Evolutionary conservation across 1,140 invertebrate species (phyloP).

Genomic region (Ceratina calcarata): DNA sequence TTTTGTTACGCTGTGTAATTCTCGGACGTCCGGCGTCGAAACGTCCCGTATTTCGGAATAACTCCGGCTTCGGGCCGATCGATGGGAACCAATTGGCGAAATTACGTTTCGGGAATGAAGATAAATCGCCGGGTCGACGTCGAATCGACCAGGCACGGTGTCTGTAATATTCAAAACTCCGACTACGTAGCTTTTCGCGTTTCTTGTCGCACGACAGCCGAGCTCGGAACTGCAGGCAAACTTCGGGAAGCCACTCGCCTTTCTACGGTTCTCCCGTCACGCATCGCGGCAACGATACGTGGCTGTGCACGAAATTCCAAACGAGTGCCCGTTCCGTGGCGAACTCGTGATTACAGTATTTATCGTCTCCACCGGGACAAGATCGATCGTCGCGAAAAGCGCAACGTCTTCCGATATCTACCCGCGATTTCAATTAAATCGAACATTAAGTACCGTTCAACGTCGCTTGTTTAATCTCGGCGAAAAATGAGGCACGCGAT

Average conservation of each 20-base stretch:
- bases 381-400: constrained; percentile 9
- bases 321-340: neutral
- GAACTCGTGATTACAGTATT: constrained; percentile 27
- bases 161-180: constrained; percentile 13
- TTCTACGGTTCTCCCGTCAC: constrained; percentile 4
- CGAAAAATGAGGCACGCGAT: neutral
- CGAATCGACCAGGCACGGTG: constrained; percentile 8
- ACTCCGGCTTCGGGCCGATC: constrained; percentile 43
- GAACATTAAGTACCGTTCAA: neutral
- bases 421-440: constrained; percentile 18
- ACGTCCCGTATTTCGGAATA: constrained; percentile 26
- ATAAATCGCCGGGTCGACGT: constrained; percentile 48
- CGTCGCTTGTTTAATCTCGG: neutral
- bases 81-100: constrained; percentile 60
- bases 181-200: neutral
- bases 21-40: neutral
- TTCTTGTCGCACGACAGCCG: neutral
- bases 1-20: constrained; percentile 8
- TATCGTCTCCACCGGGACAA: neutral
- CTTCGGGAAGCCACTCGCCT: neutral
- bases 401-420: neutral
- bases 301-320: constrained; percentile 17
- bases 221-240: too few relatives aligned
- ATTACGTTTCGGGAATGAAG: constrained; percentile 57
- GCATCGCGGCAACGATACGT: constrained; percentile 3